Base-by-base conservation (phyloP, 2,797 vertebrate species). In the Accipiter fasciatus region DNA sequence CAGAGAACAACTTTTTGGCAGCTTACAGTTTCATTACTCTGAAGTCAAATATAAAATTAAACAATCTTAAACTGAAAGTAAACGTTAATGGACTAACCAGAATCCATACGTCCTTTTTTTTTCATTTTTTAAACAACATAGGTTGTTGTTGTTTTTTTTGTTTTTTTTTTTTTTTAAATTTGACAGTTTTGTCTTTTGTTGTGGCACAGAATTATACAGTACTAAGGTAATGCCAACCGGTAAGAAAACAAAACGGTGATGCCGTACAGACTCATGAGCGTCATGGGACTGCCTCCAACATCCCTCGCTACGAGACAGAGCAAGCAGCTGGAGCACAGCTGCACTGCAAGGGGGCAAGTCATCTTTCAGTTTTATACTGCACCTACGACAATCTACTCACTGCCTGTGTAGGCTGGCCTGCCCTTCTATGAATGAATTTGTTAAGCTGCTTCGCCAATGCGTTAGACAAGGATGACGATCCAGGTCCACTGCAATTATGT, bases 1-100 rank as follows among this genome's bases (percentile, higher is more conserved):
- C 94, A 96, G 94, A 97, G 81, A 97, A 96, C 37, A 61, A 92
- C 66, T 86, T 67, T 96, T 91, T 97, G 98, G 97, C 96, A 97
- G 97, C 95, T 96, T 91, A 96, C 82, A 77, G 89, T 94, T 97
- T 96, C 92, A 31, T 89, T 88, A 72, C 91, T 97, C 93, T 92
- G 87, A 88, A 96, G 94, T 96, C 79, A 92, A 96, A 97, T 91
- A 92, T 52, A 92, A 96, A 97, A 95, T 73, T 73, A 84, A 81
- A 95, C 86, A 50, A 85, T 64, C 94, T 96, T 47, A 54, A 93
- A 92, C 61, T 47, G 91, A 97, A 92, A 73, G 35, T 61, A 61
- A 89, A 91, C 64, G n/a, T 82, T 92, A 65, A 96, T 86, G 97
- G 95, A 94, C 95, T 95, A 92, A 95, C 96, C 96, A 91, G 96